These are phyloP conservation scores for Psylliodes chrysocephalus DNA, from an alignment of 2,888 invertebrate species.

Conservation along the genomic window DNA sequence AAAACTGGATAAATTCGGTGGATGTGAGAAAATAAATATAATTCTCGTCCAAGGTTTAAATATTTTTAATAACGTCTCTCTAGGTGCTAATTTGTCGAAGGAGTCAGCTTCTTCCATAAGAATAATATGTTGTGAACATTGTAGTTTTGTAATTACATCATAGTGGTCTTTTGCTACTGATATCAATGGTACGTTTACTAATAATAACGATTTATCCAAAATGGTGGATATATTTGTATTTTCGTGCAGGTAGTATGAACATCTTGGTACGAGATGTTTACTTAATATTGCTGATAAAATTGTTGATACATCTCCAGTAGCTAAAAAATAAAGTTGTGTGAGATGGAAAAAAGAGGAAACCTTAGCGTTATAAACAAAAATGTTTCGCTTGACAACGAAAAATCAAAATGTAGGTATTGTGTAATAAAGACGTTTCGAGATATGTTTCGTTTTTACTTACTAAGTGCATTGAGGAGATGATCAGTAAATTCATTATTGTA, in stretches of 20 bases:
- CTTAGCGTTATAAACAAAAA: too few relatives aligned
- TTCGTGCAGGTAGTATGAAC: slow-evolving; percentile 8
- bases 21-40: not conserved
- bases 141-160: not conserved
- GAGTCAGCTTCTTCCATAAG: not conserved
- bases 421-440: too few relatives aligned
- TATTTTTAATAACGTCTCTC: not conserved
- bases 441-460: too few relatives aligned
- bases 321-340: too few relatives aligned
- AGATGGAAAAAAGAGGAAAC: too few relatives aligned
- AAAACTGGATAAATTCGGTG: not conserved
- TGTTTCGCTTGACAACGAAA: too few relatives aligned
- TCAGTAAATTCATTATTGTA: too few relatives aligned
- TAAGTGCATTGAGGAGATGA: too few relatives aligned
- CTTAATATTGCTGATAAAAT: slow-evolving; percentile 3
- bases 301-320: not conserved
- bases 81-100: not conserved
- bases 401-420: too few relatives aligned
- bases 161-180: not conserved
- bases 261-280: not conserved
- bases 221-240: not conserved
- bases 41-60: slow-evolving; percentile 16
- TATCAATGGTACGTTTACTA: not conserved
- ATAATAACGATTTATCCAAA: slow-evolving; percentile 13
- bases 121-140: slow-evolving; percentile 5